Evolutionary conservation across 1,140 invertebrate genomes (phyloP), one percentile per base, ranked within the genome.

Genomic region (Thalassaphorura encarpata): DNA sequence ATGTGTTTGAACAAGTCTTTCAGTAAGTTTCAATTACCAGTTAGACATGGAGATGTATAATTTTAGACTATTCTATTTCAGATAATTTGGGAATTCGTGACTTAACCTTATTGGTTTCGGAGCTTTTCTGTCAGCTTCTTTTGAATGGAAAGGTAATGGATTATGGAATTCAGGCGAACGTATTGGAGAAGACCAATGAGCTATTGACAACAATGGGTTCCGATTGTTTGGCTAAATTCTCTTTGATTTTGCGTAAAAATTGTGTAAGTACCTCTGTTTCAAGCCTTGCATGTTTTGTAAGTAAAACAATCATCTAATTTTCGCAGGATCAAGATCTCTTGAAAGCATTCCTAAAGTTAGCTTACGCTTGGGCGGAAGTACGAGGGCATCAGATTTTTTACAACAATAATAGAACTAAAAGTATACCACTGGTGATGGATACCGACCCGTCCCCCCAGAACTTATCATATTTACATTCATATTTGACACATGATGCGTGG

Each of bases 101-200:
- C n/a, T n/a, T n/a, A n/a, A 36, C 33, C 33, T 36, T 36, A n/a
- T 36, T 11, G n/a, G 33, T 11, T 11, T n/a, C n/a, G 11, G n/a
- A 36, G 33, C 11, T 11, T 11, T 36, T 36, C 6, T 45, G 21
- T 45, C 11, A 8, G 11, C 13, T 45, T 45, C 18, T 11, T 45
- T 8, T 6, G 21, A 45, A 45, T n/a, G 11, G 33, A 36, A 61
- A 64, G 52, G 41, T 64, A 24, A 41, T 46, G 3, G 63, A 64
- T 41, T 31, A 33, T 21, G 11, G 45, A 0, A 41, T 61, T n/a
- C 39, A 56, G 26, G 27, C 21, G 5, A 24, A 29, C 16, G 43
- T 46, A 27, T 40, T 59, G 16, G 63, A 61, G 18, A 56, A 52
- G 36, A 39, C 51, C 19, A n/a, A 18, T 1, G 55, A 59, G 3